phyloP scores from a whole-genome alignment of 2,888 invertebrate genomes.

The Hypena proboscidalis region DNA sequence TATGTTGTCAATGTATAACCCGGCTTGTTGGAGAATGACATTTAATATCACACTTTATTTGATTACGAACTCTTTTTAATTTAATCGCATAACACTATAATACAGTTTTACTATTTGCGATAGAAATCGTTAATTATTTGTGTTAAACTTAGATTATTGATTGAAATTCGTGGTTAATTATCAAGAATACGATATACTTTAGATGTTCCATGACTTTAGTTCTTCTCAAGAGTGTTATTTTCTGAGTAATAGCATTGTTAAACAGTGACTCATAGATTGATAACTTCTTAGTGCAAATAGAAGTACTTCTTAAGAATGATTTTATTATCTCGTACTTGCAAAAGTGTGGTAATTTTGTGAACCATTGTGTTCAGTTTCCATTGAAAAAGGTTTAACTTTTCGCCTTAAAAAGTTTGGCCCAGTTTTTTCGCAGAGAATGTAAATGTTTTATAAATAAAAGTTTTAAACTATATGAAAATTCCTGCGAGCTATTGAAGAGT shows the following conservation, averaged over 20 bases:
- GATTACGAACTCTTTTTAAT: not conserved
- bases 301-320: no score
- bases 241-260: constrained; percentile 19
- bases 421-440: no score
- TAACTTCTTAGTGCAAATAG: constrained; percentile 2
- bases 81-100: constrained; percentile 8
- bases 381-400: no score
- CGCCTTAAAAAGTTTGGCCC: no score
- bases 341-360: no score
- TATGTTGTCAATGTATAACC: constrained; percentile 30
- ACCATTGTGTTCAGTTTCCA: no score
- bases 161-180: no score
- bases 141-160: not conserved
- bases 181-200: not conserved
- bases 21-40: constrained; percentile 10
- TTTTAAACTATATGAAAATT: no score
- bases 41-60: not conserved
- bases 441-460: no score
- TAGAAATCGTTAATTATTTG: not conserved
- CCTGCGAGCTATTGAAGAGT: no score
- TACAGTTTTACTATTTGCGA: not conserved
- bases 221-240: not conserved
- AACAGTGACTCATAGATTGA: constrained; percentile 24
- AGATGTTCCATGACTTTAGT: no score
- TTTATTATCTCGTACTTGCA: no score